Conservation (phyloP, 2,797 vertebrate genomes). For the Oreochromis grahami region DNA sequence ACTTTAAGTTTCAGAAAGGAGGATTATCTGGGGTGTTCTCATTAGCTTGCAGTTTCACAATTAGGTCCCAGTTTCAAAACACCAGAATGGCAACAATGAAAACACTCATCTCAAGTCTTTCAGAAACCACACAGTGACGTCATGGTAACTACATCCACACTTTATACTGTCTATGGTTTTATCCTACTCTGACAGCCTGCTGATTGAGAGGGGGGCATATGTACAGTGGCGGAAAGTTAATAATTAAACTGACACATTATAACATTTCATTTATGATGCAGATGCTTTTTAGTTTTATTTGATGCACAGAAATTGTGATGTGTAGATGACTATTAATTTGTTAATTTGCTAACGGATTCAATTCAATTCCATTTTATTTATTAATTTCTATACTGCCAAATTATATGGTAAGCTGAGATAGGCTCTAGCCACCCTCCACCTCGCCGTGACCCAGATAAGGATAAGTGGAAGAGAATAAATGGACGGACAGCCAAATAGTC, state of each 20-base stretch:
- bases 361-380: neutral
- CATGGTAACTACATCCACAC: neutral
- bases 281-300: neutral
- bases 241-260: neutral
- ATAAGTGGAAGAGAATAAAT: neutral
- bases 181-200: rapidly evolving
- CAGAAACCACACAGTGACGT: neutral
- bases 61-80: neutral
- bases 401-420: too few relatives aligned
- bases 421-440: neutral
- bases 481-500: neutral
- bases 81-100: neutral
- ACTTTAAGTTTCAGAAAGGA: neutral
- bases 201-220: neutral
- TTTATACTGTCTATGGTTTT: neutral
- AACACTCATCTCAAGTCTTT: neutral
- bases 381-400: neutral
- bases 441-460: neutral
- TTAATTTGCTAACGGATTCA: neutral
- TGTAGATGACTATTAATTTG: neutral
- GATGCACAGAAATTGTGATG: neutral
- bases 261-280: neutral
- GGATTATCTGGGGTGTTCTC: neutral
- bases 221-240: neutral
- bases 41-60: neutral